phyloP scores from a whole-genome alignment of 2,797 vertebrate genomes.

The Furcifer pardalis region DNA sequence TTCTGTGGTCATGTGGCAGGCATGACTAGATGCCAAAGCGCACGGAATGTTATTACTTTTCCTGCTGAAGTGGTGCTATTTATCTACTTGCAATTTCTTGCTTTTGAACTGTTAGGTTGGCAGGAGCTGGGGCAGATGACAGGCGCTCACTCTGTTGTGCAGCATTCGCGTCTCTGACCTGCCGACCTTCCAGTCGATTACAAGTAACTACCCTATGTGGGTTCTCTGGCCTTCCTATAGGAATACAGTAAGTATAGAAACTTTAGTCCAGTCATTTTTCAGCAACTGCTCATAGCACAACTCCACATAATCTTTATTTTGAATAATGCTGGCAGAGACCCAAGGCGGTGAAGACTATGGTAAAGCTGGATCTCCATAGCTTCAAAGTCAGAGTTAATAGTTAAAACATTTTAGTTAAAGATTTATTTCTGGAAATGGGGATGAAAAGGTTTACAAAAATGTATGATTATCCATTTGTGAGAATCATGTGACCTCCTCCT shows the following conservation, averaged over 20 bases:
- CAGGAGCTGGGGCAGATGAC: too few species aligned
- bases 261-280: slow-evolving; percentile 32
- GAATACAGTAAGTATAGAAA: neutral
- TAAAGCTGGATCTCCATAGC: neutral
- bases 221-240: neutral
- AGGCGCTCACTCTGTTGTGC: too few species aligned
- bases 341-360: neutral
- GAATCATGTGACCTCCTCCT: neutral
- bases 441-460: neutral
- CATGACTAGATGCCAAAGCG: too few species aligned
- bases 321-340: neutral
- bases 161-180: too few species aligned
- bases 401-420: neutral
- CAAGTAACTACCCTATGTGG: slow-evolving; percentile 26
- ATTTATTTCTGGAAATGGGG: neutral
- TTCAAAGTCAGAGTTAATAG: neutral
- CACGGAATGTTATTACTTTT: too few species aligned
- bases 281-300: neutral
- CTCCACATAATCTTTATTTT: neutral
- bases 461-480: neutral
- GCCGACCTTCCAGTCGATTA: too few species aligned
- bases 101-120: too few species aligned
- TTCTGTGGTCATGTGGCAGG: too few species aligned
- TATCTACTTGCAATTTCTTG: too few species aligned
- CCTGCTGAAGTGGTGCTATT: too few species aligned